Evolutionary conservation across 2,113 vertebrate genomes (phyloP), one percentile per base, ranked within the genome.

Genomic region (Proterorhinus semilunaris): DNA sequence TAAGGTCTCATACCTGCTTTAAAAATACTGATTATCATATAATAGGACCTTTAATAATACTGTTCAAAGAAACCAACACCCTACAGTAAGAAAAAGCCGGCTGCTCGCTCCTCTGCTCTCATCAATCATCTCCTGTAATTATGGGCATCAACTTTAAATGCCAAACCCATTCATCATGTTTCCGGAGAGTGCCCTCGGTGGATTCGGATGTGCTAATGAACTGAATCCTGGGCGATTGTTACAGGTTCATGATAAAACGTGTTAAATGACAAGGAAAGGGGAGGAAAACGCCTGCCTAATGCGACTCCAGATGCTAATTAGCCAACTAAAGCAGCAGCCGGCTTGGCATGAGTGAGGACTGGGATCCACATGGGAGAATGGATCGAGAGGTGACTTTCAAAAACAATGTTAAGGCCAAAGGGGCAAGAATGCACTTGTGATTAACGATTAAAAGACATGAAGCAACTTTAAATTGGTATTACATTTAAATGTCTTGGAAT

Each of bases 41-140:
- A 55, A 12, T 54, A 61, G 67, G 67, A 65, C 50, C 63, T 70
- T 71, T 71, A 82, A 87, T 72, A 79, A 78, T 44, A 74, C 51
- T 55, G 47, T 27, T 46, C 45, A 70, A 53, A 79, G 62, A 74
- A 84, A 78, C 71, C 55, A 53, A 65, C 27, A 76, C 50, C 62
- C 11, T 21, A 46, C 64, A 74, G 62, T 81, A 61, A 62, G 46
- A 55, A 62, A 53, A 74, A 80, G 83, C 8, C 42, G 66, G 36
- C 42, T 54, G 52, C 10, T 8, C 17, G 46, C 16, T 10, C 9
- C 15, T 64, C 51, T 4, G 5, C 47, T 15, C 27, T 74, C 80
- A 83, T 85, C 76, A 81, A 82, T 88, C 80, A 86, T 76, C 75
- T 21, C 6, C 21, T 55, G 47, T 79, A 81, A 85, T 76, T 67